Evolutionary conservation across 2,797 vertebrate genomes (phyloP), one percentile per base, ranked within the genome.

Genomic region (Coranthus polyacanthus): DNA sequence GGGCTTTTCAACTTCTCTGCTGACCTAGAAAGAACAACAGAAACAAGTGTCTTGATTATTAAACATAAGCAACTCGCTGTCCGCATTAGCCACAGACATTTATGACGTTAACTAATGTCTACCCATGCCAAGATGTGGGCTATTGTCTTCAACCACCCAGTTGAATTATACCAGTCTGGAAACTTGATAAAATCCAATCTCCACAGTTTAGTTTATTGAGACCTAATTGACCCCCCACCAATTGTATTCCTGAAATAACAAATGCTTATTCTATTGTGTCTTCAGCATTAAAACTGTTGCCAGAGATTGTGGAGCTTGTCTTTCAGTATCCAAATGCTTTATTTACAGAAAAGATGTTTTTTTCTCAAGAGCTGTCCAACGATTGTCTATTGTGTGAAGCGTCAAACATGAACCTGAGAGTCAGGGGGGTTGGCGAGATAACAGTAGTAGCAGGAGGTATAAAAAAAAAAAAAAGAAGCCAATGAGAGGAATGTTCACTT

Each of bases 1-100:
- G 80, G 76, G 65, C 81, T 74, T 79, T 26, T 72, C 77, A 51
- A 77, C 76, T 66, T 84, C 81, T 82, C 75, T 68, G 84, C 53
- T 72, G 91, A 89, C 90, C 92, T 94, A 62, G 13, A 77, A 90
- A 83, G 49, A 75, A 46, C 13, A 79, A 62, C 39, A 61, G 67
- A 66, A 63, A 74, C 11, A 34, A 42, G 2, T 12, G 13, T 16
- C 32, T 32, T 46, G 3, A 69, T 64, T 61, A 49, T 32, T 29
- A 45, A 13, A 47, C 15, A 45, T 15, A 42, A 45, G 6, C n/a
- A 2, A 39, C 16, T 13, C 24, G 37, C 24, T 53, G 12, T 9
- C 41, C 56, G 17, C 18, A 58, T 17, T 12, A 22, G 24, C 4
- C 12, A 47, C 59, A 60, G n/a, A 43, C 38, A 63, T 16, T 29